Conservation (phyloP, 2,797 vertebrate genomes). For the Anas capensis region DNA sequence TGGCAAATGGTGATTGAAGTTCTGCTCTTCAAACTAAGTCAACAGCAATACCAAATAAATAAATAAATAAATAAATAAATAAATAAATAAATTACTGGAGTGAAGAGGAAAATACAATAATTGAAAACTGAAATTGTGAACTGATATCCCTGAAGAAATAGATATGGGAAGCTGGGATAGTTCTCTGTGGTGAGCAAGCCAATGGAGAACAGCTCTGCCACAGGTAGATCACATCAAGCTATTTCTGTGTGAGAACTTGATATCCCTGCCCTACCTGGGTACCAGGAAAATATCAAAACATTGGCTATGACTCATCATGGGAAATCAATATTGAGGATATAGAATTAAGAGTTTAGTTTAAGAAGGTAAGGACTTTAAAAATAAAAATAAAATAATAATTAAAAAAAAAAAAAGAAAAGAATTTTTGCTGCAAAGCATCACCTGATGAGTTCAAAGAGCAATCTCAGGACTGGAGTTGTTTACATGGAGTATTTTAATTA, state of each 20-base stretch:
- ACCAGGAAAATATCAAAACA: neutral
- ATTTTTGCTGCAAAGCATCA: neutral
- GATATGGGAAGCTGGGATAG: neutral
- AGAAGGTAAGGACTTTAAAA: neutral
- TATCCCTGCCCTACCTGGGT: neutral
- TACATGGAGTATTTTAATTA: neutral
- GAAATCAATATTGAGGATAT: neutral
- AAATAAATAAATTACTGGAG: neutral
- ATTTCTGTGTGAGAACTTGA: neutral
- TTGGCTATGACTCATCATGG: neutral
- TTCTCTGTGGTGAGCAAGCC: rapidly evolving
- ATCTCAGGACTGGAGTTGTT: neutral
- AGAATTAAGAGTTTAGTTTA: neutral
- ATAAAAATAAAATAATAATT: too few relatives aligned
- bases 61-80: neutral
- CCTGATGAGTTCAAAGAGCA: neutral
- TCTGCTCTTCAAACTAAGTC: neutral
- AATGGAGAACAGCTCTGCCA: neutral
- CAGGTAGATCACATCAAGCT: neutral
- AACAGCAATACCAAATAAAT: neutral
- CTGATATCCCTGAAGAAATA: neutral
- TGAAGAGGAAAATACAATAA: neutral
- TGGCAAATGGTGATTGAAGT: neutral
- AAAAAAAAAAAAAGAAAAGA: too few relatives aligned
- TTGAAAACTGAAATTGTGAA: neutral